Evolutionary conservation across 1,140 invertebrate species (phyloP), one percentile per base, ranked within the genome.

Genomic region (Alviniconcha marisindica): DNA sequence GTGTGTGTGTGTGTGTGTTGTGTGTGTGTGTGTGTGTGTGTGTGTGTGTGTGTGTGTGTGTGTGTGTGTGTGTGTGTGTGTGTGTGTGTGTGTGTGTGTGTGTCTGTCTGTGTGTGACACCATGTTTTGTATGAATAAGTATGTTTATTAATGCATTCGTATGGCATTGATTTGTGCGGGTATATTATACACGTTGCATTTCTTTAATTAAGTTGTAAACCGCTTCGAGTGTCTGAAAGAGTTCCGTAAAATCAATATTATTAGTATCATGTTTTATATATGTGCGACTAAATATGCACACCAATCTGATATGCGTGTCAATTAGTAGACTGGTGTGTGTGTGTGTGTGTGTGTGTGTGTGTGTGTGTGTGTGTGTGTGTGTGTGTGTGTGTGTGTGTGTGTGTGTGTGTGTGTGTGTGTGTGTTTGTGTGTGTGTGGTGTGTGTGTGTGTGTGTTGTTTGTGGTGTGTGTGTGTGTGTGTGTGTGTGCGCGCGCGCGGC

Each of bases 361-460:
- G 1, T 71, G 66, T 71, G 10, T 71, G 66, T 71, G 31, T 71
- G 28, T 71, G 33, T 71, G 66, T 71, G 33, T 71, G 66, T 71
- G 33, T 71, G 66, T 71, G 33, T 40, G 66, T 40, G 33, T 40
- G 66, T 31, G 28, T 31, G 60, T 31, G 28, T 66, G 60, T 31
- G 28, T 66, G 60, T 51, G 21, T n/a, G 21, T 66, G 28, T 66
- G 60, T 66, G 28, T 66, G 60, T 66, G 28, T 66, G 60, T 66
- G 28, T 66, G 60, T 66, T 7, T 66, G n/a, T n/a, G n/a, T n/a
- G n/a, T n/a, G n/a, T n/a, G n/a, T n/a, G n/a, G n/a, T n/a, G n/a
- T n/a, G n/a, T n/a, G n/a, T n/a, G n/a, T n/a, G n/a, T n/a, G n/a
- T n/a, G n/a, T n/a, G n/a, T n/a, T n/a, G n/a, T n/a, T n/a, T n/a